Evolutionary conservation across 2,888 invertebrate species (phyloP), one percentile per base, ranked within the genome.

Genomic region (Laspeyria flexula): DNA sequence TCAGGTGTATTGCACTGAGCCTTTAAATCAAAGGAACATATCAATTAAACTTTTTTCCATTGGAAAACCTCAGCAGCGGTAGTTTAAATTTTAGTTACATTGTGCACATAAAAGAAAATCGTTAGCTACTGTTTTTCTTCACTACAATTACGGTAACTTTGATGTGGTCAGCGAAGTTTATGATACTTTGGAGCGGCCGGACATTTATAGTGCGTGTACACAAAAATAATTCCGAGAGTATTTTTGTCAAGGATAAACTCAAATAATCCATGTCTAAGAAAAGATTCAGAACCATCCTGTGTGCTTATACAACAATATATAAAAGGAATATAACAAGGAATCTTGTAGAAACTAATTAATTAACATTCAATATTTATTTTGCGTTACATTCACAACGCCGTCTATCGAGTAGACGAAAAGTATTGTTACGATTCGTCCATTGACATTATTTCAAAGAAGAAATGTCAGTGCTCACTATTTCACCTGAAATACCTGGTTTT

Each of bases 101-200:
- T 35, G 60, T 53, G 56, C 46, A 49, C 49, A 60, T 60, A 56
- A 62, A 53, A 60, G 21, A 57, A 25, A 51, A 42, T 41, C 45
- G 56, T 55, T 44, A 47, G 40, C 37, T 44, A 35, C 21, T 25
- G 10, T 64, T 49, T 64, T 60, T 64, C 49, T 49, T 60, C 49
- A 41, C 48, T 52, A 60, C 54, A 62, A 59, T 62, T 63, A 57
- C 48, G 57, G 45, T 63, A 57, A 64, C 64, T 64, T 64, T 64
- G 64, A 64, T 64, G 64, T 64, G 64, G 63, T 51, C 43, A 34
- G 51, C 46, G 51, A 57, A 57, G 60, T 63, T 64, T 64, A 57
- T 64, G 57, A 63, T 49, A 46, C 49, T 15, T 29, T 43, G 33
- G 46, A 45, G 43, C 37, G 43, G 60, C 40, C 37, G 23, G 38